Conservation (phyloP, 1,140 invertebrate genomes). For the Muscidifurax raptorellus region DNA sequence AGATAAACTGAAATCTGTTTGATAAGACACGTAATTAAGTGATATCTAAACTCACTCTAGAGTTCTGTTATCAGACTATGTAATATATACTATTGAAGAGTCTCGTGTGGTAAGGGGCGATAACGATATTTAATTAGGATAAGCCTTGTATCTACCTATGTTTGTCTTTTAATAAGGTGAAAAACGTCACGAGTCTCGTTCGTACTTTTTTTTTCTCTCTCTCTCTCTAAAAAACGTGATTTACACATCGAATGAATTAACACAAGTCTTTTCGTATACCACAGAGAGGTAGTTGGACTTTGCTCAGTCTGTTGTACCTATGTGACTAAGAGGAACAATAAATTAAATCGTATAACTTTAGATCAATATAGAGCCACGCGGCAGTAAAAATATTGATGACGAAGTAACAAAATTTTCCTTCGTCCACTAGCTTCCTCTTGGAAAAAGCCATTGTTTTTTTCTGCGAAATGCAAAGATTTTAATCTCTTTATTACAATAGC, state of each 20-base stretch:
- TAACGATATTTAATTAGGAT: conserved; percentile 25
- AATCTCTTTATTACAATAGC: too few species aligned
- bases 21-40: conserved; percentile 6
- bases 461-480: too few species aligned
- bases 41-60: neutral
- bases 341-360: too few species aligned
- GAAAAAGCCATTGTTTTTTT: too few species aligned
- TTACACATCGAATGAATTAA: neutral
- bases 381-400: neutral
- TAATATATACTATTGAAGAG: conserved; percentile 2
- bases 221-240: neutral
- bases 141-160: neutral
- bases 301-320: too few species aligned
- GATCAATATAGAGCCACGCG: too few species aligned
- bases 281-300: too few species aligned
- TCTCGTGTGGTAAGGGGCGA: neutral
- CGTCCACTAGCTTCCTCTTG: too few species aligned
- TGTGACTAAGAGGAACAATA: too few species aligned
- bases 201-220: neutral
- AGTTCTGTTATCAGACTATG: neutral
- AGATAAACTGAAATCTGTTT: conserved; percentile 1
- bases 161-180: neutral
- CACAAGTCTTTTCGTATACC: too few species aligned
- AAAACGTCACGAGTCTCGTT: neutral
- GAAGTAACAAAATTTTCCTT: neutral